phyloP scores from a whole-genome alignment of 2,113 vertebrate species.

The Epinephelus moara region DNA sequence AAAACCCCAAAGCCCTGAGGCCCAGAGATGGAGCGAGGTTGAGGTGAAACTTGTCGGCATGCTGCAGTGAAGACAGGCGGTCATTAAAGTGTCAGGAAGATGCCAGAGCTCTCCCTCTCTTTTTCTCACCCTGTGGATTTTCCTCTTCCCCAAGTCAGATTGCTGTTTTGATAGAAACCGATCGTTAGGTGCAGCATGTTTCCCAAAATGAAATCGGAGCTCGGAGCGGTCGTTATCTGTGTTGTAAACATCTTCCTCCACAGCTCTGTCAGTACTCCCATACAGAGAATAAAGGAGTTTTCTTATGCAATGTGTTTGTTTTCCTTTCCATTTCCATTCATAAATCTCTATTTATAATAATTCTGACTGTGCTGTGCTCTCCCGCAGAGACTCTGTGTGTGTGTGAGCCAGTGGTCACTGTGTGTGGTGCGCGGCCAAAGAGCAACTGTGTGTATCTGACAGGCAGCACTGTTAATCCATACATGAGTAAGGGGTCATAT shows the following conservation, averaged over 20 bases:
- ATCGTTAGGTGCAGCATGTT: constrained; percentile 26
- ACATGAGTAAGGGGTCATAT: constrained; percentile 50
- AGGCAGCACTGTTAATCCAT: constrained; percentile 66
- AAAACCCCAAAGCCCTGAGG: constrained; percentile 34
- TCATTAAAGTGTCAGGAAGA: constrained; percentile 44
- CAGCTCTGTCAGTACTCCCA: constrained; percentile 5
- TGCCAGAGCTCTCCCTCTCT: constrained; percentile 34
- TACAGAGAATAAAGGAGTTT: constrained; percentile 23
- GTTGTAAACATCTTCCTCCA: constrained; percentile 39
- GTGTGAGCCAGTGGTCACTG: constrained; percentile 42
- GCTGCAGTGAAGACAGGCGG: constrained; percentile 31
- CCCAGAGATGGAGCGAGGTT: constrained; percentile 14
- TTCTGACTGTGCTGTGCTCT: constrained; percentile 11
- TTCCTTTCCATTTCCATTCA: constrained; percentile 51
- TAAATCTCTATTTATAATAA: constrained; percentile 19
- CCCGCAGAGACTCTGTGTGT: constrained; percentile 9
- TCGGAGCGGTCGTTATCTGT: constrained; percentile 20
- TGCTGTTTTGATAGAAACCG: constrained; percentile 40
- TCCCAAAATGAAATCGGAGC: constrained; percentile 30
- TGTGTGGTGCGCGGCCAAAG: constrained; percentile 56
- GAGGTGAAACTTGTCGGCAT: constrained; percentile 48
- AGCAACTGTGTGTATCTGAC: constrained; percentile 63
- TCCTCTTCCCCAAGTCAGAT: constrained; percentile 28
- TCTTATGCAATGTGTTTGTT: constrained; percentile 30
- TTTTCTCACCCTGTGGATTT: constrained; percentile 19